Base-by-base conservation (phyloP, 2,113 vertebrate genomes). In the Calonectris borealis region DNA sequence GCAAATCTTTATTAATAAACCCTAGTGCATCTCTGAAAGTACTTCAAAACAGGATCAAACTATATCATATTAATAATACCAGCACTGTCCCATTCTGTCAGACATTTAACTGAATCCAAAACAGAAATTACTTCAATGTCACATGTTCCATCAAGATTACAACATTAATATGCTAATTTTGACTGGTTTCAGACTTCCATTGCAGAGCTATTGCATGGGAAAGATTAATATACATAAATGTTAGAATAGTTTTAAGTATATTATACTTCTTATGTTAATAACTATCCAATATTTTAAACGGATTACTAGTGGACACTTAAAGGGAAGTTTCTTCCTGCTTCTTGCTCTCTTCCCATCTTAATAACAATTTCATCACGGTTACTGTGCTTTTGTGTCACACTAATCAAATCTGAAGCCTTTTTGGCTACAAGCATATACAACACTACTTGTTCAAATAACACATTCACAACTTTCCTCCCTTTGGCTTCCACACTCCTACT, bases 1-100 rank as follows among this genome's bases (percentile, higher is more conserved):
- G n/a, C 5, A 86, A 80, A 73, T 81, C 79, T 65, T 78, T 85
- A 79, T 94, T 93, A 96, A 77, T 73, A 93, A 91, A 85, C 54
- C 44, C 52, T 16, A 57, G 36, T 22, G 11, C 27, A 32, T 68
- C 75, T 91, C 88, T 44, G 60, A 73, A 92, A 86, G 76, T 22
- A 24, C 46, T 86, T 94, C 71, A 93, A 92, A 83, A 65, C 38
- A 76, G 66, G 71, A 87, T 86, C 85, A 88, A 31, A 70, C 71
- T 52, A 6, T 3, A 31, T 19, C n/a, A 14, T 90, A 88, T 66
- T 79, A 66, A 69, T 76, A 69, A 64, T 2, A 12, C 11, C 87
- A 83, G 84, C 44, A 83, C 18, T 42, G 36, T 18, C 58, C 52
- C 38, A 26, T 42, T 51, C 76, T 66, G 22, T 13, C 84, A 88